phyloP scores from a whole-genome alignment of 2,888 invertebrate genomes.

The Stenurella melanura region DNA sequence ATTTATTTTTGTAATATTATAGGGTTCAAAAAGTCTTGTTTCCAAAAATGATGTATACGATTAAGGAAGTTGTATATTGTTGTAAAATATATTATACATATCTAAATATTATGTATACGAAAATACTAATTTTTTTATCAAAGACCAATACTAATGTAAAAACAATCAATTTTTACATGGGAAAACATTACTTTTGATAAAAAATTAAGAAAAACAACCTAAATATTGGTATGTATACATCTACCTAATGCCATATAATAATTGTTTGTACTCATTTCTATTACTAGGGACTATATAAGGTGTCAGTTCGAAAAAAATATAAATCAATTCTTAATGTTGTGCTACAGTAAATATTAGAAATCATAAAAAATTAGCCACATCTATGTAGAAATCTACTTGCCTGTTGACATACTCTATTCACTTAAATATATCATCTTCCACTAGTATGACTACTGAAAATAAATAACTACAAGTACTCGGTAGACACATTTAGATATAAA shows the following conservation, averaged over 20 bases:
- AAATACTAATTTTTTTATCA: slow-evolving; percentile 6
- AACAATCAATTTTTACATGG: slow-evolving; percentile 31
- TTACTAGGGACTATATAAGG: slow-evolving; percentile 15
- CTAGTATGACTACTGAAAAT: neutral
- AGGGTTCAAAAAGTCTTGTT: slow-evolving; percentile 7
- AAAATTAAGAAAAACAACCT: slow-evolving; percentile 18
- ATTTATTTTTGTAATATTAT: slow-evolving; percentile 36
- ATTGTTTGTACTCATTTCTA: neutral
- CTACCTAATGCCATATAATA: slow-evolving; percentile 16
- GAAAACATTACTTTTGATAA: slow-evolving; percentile 27
- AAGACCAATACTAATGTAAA: slow-evolving; percentile 21
- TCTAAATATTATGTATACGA: slow-evolving; percentile 36
- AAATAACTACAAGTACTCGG: neutral
- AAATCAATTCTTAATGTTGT: neutral
- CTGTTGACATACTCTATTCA: neutral
- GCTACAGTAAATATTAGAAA: neutral
- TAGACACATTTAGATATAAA: neutral
- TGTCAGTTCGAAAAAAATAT: neutral
- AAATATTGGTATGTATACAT: slow-evolving; percentile 4
- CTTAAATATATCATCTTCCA: neutral
- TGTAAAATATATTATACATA: slow-evolving; percentile 31
- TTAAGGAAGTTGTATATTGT: slow-evolving; percentile 17
- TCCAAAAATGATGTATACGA: slow-evolving; percentile 39
- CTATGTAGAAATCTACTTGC: neutral
- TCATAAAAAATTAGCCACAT: neutral